Evolutionary conservation across 1,140 invertebrate genomes (phyloP), one percentile per base, ranked within the genome.

Genomic region (Brachionus calyciflorus): DNA sequence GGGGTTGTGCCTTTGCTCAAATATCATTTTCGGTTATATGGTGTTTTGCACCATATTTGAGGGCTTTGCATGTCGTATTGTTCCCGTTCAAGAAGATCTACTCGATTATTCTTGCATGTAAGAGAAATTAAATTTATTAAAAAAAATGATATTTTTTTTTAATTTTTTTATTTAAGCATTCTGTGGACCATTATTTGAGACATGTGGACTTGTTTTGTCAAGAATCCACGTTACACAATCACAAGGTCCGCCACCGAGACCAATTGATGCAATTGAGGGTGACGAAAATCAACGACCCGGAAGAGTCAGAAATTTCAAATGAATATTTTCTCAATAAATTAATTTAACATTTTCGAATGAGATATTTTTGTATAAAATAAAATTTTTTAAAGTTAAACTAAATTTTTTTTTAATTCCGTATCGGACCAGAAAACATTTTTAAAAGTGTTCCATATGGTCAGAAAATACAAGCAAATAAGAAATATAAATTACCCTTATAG

Each of bases 21-120:
- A 55, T 73, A 37, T 73, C 69, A 0, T 73, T 51, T 26, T 33
- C 75, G 46, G 21, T 65, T 24, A 68, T 77, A 26, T 77, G 69
- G 69, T 73, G 46, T 10, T 33, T 51, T 19, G 51, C 69, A 9
- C 69, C 69, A 24, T 51, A 21, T 12, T 37, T 73, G n/a, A 17
- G 69, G 51, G 46, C 51, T 4, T 51, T 73, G 1, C 69, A 73
- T 28, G 51, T 73, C 1, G 19, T 73, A 10, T 37, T 73, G 2
- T 51, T 30, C 19, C 69, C 69, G 24, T 51, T 49, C 28, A 49
- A 41, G 17, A 73, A 73, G 19, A 51, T 51, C 9, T 51, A 37
- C 12, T 33, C 46, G 19, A 73, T 73, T 51, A 40, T 49, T 21
- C 69, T 73, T 41, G 46, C 44, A 30, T 19, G 69, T 73, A 73